These are phyloP conservation scores for Heliconius ismenius DNA, from an alignment of 2,888 invertebrate genomes.

Conservation along the genomic window DNA sequence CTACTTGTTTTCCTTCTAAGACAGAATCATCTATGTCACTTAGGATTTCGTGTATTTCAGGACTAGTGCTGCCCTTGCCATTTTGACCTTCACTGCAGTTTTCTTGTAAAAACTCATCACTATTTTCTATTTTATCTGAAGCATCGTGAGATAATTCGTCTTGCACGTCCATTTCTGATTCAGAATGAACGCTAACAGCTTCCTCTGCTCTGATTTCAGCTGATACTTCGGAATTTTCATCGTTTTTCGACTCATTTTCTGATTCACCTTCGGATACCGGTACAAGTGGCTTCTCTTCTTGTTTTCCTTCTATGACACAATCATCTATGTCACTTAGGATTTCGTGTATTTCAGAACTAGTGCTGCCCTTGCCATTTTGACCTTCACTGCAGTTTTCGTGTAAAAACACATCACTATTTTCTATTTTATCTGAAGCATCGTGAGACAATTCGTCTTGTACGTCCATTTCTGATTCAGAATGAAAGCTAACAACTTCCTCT, in stretches of 20 bases:
- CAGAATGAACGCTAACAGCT: constrained; percentile 70
- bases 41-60: constrained; percentile 69
- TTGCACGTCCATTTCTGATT: constrained; percentile 59
- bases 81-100: constrained; percentile 55
- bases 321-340: constrained; percentile 78
- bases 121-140: constrained; percentile 51
- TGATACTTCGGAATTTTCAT: constrained; percentile 47
- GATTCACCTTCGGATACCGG: constrained; percentile 55
- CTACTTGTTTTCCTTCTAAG: constrained; percentile 54
- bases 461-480: constrained; percentile 66
- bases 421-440: constrained; percentile 51
- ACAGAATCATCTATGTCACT: constrained; percentile 78
- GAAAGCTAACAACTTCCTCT: constrained; percentile 68
- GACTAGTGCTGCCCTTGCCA: constrained; percentile 53
- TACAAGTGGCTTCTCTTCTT: constrained; percentile 47
- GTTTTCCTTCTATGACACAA: constrained; percentile 57
- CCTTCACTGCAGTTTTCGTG: constrained; percentile 53
- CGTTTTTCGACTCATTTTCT: constrained; percentile 47
- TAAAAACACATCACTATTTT: constrained; percentile 56
- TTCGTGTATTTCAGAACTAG: constrained; percentile 67
- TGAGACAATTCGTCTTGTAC: constrained; percentile 57
- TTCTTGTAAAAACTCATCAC: constrained; percentile 57
- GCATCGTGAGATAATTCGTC: constrained; percentile 58
- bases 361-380: constrained; percentile 56
- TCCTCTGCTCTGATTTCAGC: constrained; percentile 57